Evolutionary conservation across 2,888 invertebrate genomes (phyloP), one percentile per base, ranked within the genome.

Genomic region (Nemapogon koenigi): DNA sequence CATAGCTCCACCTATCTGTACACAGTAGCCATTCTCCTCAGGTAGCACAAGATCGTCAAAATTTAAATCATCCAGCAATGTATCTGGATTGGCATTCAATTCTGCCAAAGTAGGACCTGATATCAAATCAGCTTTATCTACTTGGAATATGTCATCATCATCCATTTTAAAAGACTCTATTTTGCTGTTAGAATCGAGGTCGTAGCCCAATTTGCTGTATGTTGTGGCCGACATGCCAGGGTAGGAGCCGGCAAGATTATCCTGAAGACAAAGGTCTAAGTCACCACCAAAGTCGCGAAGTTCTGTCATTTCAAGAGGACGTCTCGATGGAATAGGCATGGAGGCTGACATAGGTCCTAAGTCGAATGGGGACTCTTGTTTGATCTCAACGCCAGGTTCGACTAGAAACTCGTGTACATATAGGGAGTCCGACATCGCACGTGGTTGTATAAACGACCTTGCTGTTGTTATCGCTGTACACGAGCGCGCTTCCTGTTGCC

Each of bases 131-230:
- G 90, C 86, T 68, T 92, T 91, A 62, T 94, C 93, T 38, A 92
- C 90, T 81, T 91, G 79, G 61, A 93, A 91, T 52, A 92, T 91
- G 57, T 92, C 93, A 58, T 93, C 93, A 53, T 93, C 92, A 54
- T 93, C 92, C 85, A 91, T 88, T 62, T 86, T 87, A 51, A 88
- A 86, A 8, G 85, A 76, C 50, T 88, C 88, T 35, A 71, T 63
- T 63, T 81, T 83, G 14, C 63, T 58, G 33, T 58, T 61, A 49
- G 48, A 71, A 49, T 62, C 82, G 48, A 60, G 63, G 39, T 73
- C 78, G 46, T 65, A 75, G 22, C 63, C 57, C 41, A 72, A 58
- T 50, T 73, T 70, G 48, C 61, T 57, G 47, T 67, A 76, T 37
- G 62, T 73, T 8, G 11, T 16, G 8, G 19, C 33, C 13, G 37